Percentiles rank a stretch among this genome's conserved stretches.
Conservation (phyloP, 2,888 invertebrate genomes). For the Tetanocera ferruginea region DNA sequence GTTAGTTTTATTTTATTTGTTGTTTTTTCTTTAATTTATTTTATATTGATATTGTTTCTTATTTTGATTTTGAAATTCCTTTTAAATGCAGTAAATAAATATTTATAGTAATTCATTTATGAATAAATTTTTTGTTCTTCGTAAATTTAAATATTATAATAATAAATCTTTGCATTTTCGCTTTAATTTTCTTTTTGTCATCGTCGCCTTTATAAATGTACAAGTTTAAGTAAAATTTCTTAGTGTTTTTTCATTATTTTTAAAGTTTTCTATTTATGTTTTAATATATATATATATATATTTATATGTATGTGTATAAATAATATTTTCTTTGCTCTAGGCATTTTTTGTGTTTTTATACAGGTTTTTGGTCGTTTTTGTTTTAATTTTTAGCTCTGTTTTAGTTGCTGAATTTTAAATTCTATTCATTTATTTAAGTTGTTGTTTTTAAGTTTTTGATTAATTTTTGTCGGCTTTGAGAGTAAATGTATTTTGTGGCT, state of each 20-base stretch:
- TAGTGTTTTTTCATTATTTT: not conserved
- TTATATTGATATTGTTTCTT: conserved; percentile 33
- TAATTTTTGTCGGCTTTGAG: not conserved
- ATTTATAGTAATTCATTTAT: conserved; percentile 32
- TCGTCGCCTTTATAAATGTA: conserved; percentile 14
- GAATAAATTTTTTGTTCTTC: not conserved
- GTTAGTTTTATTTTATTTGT: not conserved
- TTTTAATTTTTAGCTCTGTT: not conserved
- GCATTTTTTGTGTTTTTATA: not conserved
- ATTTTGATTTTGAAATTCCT: conserved; percentile 46
- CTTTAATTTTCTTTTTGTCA: conserved; percentile 10
- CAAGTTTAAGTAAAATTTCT: conserved; percentile 32
- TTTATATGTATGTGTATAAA: conserved; percentile 1
- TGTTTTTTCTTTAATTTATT: conserved; percentile 29
- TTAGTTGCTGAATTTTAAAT: not conserved
- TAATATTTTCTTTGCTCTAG: not conserved
- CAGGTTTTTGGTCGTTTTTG: not conserved
- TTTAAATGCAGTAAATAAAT: conserved; percentile 49
- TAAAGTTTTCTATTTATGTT: not conserved
- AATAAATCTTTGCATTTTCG: conserved; percentile 15
- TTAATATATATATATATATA: conserved; percentile 8
- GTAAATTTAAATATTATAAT: conserved; percentile 27
- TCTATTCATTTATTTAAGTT: not conserved
- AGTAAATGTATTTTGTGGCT: conserved; percentile 21
- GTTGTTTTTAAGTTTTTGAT: not conserved